These are phyloP conservation scores for Agrochola macilenta DNA, from an alignment of 2,888 invertebrate species.

Conservation along the genomic window DNA sequence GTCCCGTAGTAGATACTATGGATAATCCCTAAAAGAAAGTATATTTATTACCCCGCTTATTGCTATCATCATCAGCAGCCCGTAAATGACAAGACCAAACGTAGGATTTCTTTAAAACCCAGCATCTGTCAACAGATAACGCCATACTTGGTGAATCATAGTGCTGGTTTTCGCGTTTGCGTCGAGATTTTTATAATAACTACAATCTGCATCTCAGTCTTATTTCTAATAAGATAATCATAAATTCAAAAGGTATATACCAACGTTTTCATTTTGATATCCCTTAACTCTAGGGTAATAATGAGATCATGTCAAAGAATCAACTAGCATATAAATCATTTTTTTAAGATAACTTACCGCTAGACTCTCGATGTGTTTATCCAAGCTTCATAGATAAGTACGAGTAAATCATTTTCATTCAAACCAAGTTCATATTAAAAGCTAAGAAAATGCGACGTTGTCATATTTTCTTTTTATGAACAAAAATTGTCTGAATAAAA, in stretches of 20 bases:
- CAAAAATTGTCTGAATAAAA: too few relatives aligned
- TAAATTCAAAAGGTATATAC: background rate
- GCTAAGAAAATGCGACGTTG: too few relatives aligned
- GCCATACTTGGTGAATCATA: background rate
- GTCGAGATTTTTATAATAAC: background rate
- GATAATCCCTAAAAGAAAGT: background rate
- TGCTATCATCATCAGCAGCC: background rate
- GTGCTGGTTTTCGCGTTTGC: background rate
- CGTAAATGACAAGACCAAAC: background rate
- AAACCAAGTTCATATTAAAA: too few relatives aligned
- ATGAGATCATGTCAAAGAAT: too few relatives aligned
- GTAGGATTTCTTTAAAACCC: background rate
- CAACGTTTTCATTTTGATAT: too few relatives aligned
- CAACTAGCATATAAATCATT: too few relatives aligned
- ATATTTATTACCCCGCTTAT: background rate
- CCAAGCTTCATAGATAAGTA: too few relatives aligned
- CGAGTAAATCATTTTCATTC: too few relatives aligned
- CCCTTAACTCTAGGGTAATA: too few relatives aligned
- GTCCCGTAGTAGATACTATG: background rate
- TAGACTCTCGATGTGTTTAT: too few relatives aligned
- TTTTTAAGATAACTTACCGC: too few relatives aligned
- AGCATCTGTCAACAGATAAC: background rate
- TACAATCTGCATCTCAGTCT: background rate
- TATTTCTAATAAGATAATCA: background rate
- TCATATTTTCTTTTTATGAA: too few relatives aligned